phyloP scores from a whole-genome alignment of 2,888 invertebrate species.

The Campaea margaritaria region DNA sequence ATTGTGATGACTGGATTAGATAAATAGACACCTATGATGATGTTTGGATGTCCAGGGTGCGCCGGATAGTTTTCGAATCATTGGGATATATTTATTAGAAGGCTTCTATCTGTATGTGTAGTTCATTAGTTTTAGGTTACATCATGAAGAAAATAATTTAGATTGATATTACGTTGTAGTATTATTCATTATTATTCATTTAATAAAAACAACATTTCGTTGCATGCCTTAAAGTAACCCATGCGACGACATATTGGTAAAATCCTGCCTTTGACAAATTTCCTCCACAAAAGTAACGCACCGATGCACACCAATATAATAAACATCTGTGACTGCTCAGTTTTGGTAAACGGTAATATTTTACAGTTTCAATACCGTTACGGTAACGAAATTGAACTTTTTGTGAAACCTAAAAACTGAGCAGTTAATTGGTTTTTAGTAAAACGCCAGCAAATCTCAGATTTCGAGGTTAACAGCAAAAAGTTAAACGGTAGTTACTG shows the following conservation, averaged over 20 bases:
- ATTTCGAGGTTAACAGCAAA: slow-evolving; percentile 27
- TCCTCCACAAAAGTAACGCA: slow-evolving; percentile 14
- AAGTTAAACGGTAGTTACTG: slow-evolving; percentile 17
- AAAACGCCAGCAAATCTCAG: slow-evolving; percentile 8
- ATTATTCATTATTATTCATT: too few relatives aligned
- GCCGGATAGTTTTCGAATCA: too few relatives aligned
- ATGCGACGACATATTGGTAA: neutral
- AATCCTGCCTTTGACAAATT: slow-evolving; percentile 3
- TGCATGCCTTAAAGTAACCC: neutral
- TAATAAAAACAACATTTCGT: too few relatives aligned
- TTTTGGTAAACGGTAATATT: slow-evolving; percentile 28
- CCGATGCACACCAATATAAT: slow-evolving; percentile 9
- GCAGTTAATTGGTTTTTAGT: slow-evolving; percentile 28
- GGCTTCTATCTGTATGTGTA: too few relatives aligned
- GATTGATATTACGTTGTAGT: too few relatives aligned
- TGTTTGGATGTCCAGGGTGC: too few relatives aligned
- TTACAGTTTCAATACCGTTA: slow-evolving; percentile 34
- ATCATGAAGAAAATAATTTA: too few relatives aligned
- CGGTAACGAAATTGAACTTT: slow-evolving; percentile 25
- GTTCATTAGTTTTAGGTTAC: too few relatives aligned
- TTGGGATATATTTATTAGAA: too few relatives aligned
- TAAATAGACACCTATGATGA: too few relatives aligned
- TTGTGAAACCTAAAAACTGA: slow-evolving; percentile 26
- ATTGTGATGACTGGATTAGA: too few relatives aligned
- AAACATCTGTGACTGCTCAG: slow-evolving; percentile 21